These are phyloP conservation scores for Chromoteleia sp. DNA, from an alignment of 2,888 invertebrate species.

Conservation along the genomic window DNA sequence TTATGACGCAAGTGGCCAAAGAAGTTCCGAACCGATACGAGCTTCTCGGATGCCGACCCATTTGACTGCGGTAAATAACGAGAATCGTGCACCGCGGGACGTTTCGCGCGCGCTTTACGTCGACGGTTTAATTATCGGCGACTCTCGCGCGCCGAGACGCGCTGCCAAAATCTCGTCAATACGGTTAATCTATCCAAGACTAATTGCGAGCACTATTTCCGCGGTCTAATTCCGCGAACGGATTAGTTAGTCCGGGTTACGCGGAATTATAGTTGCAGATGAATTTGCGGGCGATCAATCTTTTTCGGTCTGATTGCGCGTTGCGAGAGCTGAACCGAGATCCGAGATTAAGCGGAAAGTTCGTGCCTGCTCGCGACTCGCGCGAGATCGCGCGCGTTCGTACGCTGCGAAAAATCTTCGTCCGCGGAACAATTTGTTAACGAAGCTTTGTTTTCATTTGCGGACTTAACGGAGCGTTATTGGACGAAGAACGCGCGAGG, in stretches of 20 bases:
- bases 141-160: constrained; percentile 26
- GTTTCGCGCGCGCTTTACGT: constrained; percentile 29
- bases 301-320: constrained; percentile 51
- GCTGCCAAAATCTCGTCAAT: constrained; percentile 37
- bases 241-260: constrained; percentile 44
- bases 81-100: constrained; percentile 33
- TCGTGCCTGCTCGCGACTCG: constrained; percentile 7
- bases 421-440: constrained; percentile 44
- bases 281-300: constrained; percentile 51
- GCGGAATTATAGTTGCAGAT: constrained; percentile 45
- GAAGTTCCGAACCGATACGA: constrained; percentile 27
- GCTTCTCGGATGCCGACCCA: constrained; percentile 44
- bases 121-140: constrained; percentile 37
- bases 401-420: constrained; percentile 10
- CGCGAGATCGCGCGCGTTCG: not conserved
- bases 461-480: constrained; percentile 24
- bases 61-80: constrained; percentile 37
- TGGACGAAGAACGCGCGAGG: constrained; percentile 3
- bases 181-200: constrained; percentile 5
- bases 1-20: constrained; percentile 46
- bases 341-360: constrained; percentile 52
- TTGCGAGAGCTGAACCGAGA: constrained; percentile 7
- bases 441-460: constrained; percentile 52
- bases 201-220: constrained; percentile 22
- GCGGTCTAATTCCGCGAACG: constrained; percentile 40